Evolutionary conservation across 2,888 invertebrate genomes (phyloP).

Genomic region (Spisula solida): DNA sequence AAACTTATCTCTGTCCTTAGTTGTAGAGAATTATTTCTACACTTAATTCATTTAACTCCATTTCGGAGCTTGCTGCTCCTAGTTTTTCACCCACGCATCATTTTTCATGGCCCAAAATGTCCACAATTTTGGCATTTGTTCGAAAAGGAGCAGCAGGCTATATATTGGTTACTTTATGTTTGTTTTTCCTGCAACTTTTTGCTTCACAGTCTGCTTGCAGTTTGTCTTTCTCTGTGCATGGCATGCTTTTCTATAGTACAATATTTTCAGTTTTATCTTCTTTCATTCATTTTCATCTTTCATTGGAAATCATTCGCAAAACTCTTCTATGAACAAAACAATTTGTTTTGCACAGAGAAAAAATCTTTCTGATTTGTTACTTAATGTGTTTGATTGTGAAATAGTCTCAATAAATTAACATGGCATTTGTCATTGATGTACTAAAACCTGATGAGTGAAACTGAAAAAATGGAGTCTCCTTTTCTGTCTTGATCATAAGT

Average conservation of each 20-base stretch:
- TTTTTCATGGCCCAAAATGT: constrained; percentile 42
- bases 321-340: neutral
- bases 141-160: constrained; percentile 71
- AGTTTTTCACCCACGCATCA: constrained; percentile 51
- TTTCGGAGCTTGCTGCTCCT: constrained; percentile 73
- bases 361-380: neutral
- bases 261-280: constrained; percentile 5
- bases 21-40: constrained; percentile 32
- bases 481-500: neutral
- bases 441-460: neutral
- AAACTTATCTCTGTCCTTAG: constrained; percentile 27
- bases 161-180: constrained; percentile 30
- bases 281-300: constrained; percentile 27
- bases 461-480: constrained; percentile 1
- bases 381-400: neutral
- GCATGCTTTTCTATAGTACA: constrained; percentile 28
- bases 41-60: constrained; percentile 27
- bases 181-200: constrained; percentile 60
- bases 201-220: constrained; percentile 33
- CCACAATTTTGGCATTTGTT: constrained; percentile 50
- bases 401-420: neutral
- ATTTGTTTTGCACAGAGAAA: constrained; percentile 11
- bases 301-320: neutral
- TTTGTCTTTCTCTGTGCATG: constrained; percentile 43
- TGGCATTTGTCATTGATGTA: constrained; percentile 19